Conservation (phyloP, 2,888 invertebrate genomes). For the Eledona agricola region DNA sequence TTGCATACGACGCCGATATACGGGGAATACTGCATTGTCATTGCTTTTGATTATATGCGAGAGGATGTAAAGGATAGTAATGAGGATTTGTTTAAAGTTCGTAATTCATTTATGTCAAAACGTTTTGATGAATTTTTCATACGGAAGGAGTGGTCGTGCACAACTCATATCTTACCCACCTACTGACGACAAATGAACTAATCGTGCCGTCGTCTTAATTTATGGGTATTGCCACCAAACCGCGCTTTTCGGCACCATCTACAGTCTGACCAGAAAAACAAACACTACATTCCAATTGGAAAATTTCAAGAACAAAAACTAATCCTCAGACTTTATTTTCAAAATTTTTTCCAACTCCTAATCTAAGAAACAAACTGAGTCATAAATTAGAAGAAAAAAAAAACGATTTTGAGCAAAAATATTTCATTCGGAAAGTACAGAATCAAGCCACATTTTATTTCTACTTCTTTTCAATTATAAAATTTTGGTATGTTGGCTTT, state of each 20-base stretch:
- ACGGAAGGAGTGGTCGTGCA: constrained; percentile 24
- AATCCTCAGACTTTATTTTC: too few relatives aligned
- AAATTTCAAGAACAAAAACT: too few relatives aligned
- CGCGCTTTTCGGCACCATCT: too few relatives aligned
- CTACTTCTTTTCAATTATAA: too few relatives aligned
- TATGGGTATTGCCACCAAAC: constrained; percentile 12
- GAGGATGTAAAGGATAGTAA: constrained; percentile 37
- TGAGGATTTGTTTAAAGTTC: constrained; percentile 42
- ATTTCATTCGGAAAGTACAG: too few relatives aligned
- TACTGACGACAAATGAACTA: constrained; percentile 22
- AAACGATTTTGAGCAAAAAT: too few relatives aligned
- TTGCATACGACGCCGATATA: constrained; percentile 20
- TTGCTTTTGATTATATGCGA: constrained; percentile 41
- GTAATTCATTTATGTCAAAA: constrained; percentile 41
- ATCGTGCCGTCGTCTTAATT: constrained; percentile 17
- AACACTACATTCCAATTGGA: not conserved
- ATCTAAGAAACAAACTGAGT: too few relatives aligned
- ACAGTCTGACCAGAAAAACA: too few relatives aligned
- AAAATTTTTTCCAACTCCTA: too few relatives aligned
- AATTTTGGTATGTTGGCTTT: too few relatives aligned
- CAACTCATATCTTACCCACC: constrained; percentile 29
- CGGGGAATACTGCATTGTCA: constrained; percentile 37
- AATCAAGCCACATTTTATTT: too few relatives aligned
- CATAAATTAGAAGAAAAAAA: too few relatives aligned
- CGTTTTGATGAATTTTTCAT: constrained; percentile 35